phyloP scores from a whole-genome alignment of 2,888 invertebrate species.

The Colostygia pectinataria region DNA sequence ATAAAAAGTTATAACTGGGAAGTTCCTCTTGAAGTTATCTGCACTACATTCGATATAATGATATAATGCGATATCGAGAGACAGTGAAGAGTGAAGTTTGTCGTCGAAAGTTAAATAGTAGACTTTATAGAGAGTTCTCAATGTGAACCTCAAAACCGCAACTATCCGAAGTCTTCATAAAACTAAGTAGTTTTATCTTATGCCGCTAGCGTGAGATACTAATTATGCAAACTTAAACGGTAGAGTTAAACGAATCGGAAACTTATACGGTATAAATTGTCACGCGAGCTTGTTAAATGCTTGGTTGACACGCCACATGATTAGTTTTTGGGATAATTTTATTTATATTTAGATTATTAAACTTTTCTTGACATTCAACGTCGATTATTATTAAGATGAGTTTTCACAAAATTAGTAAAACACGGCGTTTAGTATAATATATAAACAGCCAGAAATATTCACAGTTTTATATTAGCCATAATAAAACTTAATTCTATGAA shows the following conservation, averaged over 20 bases:
- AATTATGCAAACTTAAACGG: conserved; percentile 12
- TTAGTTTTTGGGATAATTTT: not conserved
- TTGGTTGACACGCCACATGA: conserved; percentile 3
- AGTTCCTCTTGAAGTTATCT: conserved; percentile 45
- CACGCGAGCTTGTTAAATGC: conserved; percentile 1
- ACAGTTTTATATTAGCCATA: not conserved
- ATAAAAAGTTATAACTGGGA: conserved; percentile 44
- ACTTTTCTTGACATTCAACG: no score
- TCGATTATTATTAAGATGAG: no score
- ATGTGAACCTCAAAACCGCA: conserved; percentile 46
- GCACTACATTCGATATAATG: conserved; percentile 51
- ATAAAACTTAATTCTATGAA: not conserved
- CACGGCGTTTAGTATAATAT: no score
- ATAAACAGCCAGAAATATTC: no score
- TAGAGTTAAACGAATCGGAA: conserved; percentile 6
- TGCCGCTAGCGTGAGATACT: conserved; percentile 12
- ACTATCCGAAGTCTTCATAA: conserved; percentile 37
- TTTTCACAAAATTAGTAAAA: no score
- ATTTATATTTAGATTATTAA: not conserved
- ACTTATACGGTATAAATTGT: conserved; percentile 6
- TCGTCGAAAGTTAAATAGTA: conserved; percentile 55
- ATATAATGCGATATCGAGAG: conserved; percentile 54
- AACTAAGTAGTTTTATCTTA: conserved; percentile 10
- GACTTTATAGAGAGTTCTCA: conserved; percentile 46
- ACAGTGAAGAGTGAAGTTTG: conserved; percentile 55